Conservation (phyloP, 2,888 invertebrate genomes). For the Prosopocoilus inquinatus region DNA sequence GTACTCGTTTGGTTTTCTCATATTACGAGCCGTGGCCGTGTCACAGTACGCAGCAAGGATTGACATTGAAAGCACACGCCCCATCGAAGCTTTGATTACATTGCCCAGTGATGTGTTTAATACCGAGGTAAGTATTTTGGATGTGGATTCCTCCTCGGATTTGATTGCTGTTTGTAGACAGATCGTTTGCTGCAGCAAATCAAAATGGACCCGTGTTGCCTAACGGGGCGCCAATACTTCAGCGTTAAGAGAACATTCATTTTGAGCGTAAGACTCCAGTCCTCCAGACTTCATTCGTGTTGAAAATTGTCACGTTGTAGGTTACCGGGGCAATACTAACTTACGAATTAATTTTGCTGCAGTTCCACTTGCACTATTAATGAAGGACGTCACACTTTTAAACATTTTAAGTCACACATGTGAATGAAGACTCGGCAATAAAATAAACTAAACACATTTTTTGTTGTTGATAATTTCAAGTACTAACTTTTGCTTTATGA, state of each 20-base stretch:
- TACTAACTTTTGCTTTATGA: no score
- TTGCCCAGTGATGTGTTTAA: neutral
- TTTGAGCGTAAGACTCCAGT: conserved; percentile 1
- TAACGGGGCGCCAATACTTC: conserved; percentile 2
- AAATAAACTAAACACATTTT: no score
- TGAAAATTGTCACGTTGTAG: conserved; percentile 2
- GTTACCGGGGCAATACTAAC: conserved; percentile 8
- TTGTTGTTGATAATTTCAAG: no score
- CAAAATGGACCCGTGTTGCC: conserved; percentile 5
- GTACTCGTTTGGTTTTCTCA: conserved; percentile 12
- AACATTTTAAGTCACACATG: no score
- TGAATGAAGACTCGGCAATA: no score
- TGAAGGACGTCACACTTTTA: no score
- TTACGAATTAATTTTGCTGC: conserved; percentile 10
- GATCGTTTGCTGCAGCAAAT: conserved; percentile 8
- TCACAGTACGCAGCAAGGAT: conserved; percentile 1
- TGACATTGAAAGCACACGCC: neutral
- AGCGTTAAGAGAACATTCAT: conserved; percentile 1
- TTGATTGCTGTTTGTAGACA: neutral
- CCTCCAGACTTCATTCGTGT: neutral
- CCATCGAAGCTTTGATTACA: neutral
- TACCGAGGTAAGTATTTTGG: neutral
- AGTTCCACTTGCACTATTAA: conserved; percentile 5
- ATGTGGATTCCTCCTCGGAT: neutral
- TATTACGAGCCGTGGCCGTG: conserved; percentile 2